These are phyloP conservation scores for Charaxes varanes DNA, from an alignment of 1,140 invertebrate genomes.

Conservation along the genomic window DNA sequence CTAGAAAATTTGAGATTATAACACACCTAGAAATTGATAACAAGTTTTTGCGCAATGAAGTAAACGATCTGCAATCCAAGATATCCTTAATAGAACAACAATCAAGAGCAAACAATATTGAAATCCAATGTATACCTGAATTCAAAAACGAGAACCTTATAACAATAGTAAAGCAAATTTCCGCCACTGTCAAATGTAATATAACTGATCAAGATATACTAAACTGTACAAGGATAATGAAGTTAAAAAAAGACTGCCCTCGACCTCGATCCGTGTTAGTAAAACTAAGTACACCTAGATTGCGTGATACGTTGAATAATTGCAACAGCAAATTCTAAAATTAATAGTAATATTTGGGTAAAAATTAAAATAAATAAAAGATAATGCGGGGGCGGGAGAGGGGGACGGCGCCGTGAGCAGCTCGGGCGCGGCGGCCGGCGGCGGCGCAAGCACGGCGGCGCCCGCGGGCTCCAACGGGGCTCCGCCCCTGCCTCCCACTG, in stretches of 20 bases:
- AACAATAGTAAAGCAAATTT: constrained; percentile 14
- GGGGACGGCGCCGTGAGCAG: constrained; percentile 54
- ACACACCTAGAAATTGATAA: not conserved
- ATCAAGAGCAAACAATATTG: constrained; percentile 14
- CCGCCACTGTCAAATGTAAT: constrained; percentile 1
- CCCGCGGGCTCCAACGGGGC: constrained; percentile 28
- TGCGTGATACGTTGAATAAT: too few species aligned
- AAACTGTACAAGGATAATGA: constrained; percentile 8
- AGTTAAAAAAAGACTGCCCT: not conserved
- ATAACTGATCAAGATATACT: constrained; percentile 13
- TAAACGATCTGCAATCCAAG: not conserved
- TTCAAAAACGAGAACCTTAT: constrained; percentile 18
- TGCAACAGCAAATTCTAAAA: too few species aligned
- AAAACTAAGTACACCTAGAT: not conserved
- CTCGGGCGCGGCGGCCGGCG: constrained; percentile 28
- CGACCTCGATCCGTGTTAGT: not conserved
- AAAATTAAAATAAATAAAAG: too few species aligned
- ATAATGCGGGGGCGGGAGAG: too few species aligned
- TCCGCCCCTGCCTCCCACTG: constrained; percentile 49
- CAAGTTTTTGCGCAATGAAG: not conserved
- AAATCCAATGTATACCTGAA: constrained; percentile 27
- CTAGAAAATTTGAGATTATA: not conserved
- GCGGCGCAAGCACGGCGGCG: constrained; percentile 44
- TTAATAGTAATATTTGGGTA: too few species aligned
- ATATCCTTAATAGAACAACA: constrained; percentile 17